Evolutionary conservation across 2,888 invertebrate species (phyloP), one percentile per base, ranked within the genome.

Genomic region (Polydrusus pterygomalis): DNA sequence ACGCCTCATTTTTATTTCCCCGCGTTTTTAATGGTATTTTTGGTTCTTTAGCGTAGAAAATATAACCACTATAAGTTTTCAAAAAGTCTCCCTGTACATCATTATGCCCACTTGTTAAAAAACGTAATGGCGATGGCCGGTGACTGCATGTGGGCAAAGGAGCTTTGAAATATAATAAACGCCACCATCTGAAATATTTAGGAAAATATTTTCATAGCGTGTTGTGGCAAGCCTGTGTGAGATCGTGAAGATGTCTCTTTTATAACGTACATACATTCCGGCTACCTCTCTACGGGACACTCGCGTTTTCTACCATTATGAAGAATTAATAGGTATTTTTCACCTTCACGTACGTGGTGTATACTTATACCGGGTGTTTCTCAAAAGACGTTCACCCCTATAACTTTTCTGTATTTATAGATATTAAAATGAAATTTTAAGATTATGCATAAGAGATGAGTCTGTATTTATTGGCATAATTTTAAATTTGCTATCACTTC

Each of bases 161-260:
- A 68, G 74, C 62, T 68, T 60, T 68, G 60, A 45, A 68, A 62
- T 74, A 62, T 77, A 68, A 77, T 74, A 77, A 75, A 77, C 60
- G 74, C 72, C 71, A 63, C 80, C 79, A 82, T 82, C 81, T 83
- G 81, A 82, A 83, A 83, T 84, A 83, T 84, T 83, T 83, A 82
- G 81, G 82, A 81, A 82, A 84, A 84, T 83, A 83, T 83, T 80
- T 79, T 79, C 82, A 45, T 74, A 81, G 82, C 81, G 82, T 82
- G 83, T 82, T 82, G 81, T 82, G 83, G 81, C 82, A 82, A 82
- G 70, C 70, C 76, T 58, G 73, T 74, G 54, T 25, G 72, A 69
- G 67, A 68, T 67, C 47, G 78, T 69, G 74, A 78, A 81, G 81
- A 81, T 81, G 81, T 82, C 81, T 82, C 80, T 80, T 80, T 82